phyloP scores from a whole-genome alignment of 2,113 vertebrate genomes.

The Hyla sarda region DNA sequence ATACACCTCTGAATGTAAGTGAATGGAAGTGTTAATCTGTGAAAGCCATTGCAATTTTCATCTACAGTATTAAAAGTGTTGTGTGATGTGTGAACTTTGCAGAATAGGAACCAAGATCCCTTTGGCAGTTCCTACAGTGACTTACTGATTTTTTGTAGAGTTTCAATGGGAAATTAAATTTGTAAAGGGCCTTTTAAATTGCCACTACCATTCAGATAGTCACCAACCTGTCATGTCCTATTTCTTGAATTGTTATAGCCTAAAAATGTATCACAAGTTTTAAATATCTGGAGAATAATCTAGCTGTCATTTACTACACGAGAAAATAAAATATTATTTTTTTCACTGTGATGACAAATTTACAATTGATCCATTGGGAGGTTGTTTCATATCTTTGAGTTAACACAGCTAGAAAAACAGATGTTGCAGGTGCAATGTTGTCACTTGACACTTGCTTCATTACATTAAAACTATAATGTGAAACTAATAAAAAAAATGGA shows the following conservation, averaged over 20 bases:
- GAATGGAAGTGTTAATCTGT: neutral
- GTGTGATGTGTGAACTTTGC: neutral
- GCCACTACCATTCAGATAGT: neutral
- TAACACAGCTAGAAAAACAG: neutral
- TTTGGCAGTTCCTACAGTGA: neutral
- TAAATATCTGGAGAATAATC: too few relatives aligned
- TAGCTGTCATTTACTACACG: too few relatives aligned
- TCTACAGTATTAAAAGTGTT: neutral
- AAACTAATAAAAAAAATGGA: neutral
- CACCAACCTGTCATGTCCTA: neutral
- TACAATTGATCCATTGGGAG: neutral
- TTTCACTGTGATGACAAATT: neutral
- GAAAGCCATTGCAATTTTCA: neutral
- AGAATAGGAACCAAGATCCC: neutral
- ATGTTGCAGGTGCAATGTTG: neutral
- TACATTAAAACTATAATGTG: neutral
- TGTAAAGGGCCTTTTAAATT: neutral
- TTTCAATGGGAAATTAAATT: neutral
- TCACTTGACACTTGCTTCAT: neutral
- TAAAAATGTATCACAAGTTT: neutral
- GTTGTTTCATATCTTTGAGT: neutral
- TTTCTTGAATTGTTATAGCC: neutral
- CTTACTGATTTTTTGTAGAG: neutral
- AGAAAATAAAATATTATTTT: too few relatives aligned
- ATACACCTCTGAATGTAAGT: neutral